These are phyloP conservation scores for Todiramphus chloris DNA, from an alignment of 2,113 vertebrate species.

Conservation along the genomic window DNA sequence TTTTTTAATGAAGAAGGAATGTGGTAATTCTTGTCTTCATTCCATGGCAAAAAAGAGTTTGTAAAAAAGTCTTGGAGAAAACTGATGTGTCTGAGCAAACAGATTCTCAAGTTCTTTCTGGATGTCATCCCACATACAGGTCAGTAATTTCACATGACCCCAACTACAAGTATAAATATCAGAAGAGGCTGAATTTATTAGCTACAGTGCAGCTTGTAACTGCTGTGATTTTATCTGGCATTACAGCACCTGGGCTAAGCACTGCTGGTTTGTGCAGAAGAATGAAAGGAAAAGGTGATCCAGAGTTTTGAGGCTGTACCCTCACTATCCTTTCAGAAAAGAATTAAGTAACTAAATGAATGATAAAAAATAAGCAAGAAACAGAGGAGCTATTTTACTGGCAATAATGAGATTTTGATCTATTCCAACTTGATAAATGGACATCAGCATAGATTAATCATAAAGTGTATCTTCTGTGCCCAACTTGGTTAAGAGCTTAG, in stretches of 20 bases:
- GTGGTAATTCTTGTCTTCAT: background rate
- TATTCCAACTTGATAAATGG: background rate
- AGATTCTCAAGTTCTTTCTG: slow-evolving; percentile 35
- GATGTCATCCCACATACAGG: slow-evolving; percentile 27
- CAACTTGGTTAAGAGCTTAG: background rate
- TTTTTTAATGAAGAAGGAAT: background rate
- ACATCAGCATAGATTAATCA: background rate
- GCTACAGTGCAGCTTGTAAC: background rate
- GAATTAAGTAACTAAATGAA: background rate
- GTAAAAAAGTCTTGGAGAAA: background rate
- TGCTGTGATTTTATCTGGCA: background rate
- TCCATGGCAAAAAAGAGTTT: background rate
- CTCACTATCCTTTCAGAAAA: background rate
- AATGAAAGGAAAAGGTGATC: background rate
- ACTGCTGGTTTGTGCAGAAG: background rate
- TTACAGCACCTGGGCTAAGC: background rate
- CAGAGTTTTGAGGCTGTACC: background rate
- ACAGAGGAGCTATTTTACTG: background rate
- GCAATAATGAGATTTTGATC: background rate
- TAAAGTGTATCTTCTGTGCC: background rate
- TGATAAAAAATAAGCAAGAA: background rate
- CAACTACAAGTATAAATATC: slow-evolving; percentile 22
- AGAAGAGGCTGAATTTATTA: background rate
- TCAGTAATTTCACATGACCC: slow-evolving; percentile 63
- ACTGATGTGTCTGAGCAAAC: background rate